phyloP scores from a whole-genome alignment of 2,113 vertebrate species.

The Taxidea taxus region DNA sequence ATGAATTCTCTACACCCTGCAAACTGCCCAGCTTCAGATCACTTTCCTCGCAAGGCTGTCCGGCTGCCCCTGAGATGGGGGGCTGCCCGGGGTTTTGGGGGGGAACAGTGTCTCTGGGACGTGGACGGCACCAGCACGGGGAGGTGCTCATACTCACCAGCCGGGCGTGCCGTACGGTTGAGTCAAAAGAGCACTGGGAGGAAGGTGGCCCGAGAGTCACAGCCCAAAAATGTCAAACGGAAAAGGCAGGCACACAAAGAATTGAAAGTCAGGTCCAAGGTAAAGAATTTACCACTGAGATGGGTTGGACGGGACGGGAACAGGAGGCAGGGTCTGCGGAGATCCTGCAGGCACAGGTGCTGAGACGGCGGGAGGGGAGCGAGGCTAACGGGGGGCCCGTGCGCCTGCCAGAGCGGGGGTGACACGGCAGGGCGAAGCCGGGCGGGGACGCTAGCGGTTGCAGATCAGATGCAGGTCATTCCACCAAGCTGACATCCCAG shows the following conservation, averaged over 20 bases:
- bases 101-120: too few relatives aligned
- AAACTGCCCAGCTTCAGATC: not conserved
- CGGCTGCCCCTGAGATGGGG: not conserved
- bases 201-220: not conserved
- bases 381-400: not conserved
- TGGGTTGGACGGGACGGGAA: too few relatives aligned
- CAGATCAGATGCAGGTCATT: too few relatives aligned
- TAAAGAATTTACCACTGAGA: not conserved
- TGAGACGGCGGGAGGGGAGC: not conserved
- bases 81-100: not conserved
- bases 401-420: rapidly evolving
- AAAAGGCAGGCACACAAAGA: not conserved
- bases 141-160: not conserved
- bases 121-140: not conserved
- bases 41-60: not conserved
- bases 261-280: not conserved
- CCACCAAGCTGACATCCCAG: not conserved
- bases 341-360: too few relatives aligned
- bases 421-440: not conserved
- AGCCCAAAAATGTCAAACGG: not conserved
- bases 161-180: not conserved
- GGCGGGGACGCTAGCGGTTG: not conserved
- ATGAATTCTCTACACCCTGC: not conserved
- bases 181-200: not conserved
- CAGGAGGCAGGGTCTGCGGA: not conserved